These are phyloP conservation scores for Diplosoma virens DNA, from an alignment of 23 tunicate genomes.

Conservation along the genomic window DNA sequence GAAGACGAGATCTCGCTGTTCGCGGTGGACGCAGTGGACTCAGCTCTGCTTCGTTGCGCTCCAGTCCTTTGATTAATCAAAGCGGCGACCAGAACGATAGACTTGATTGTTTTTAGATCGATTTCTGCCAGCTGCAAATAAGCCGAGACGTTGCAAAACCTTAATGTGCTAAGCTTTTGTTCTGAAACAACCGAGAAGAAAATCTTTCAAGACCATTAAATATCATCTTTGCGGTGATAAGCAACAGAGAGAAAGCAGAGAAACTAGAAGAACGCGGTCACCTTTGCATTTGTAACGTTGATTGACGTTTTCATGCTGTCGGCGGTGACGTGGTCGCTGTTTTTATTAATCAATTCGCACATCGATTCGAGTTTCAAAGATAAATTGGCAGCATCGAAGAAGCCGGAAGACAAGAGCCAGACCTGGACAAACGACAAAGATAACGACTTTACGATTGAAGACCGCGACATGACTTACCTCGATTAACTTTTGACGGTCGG, in stretches of 20 bases:
- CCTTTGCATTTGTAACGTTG: conserved; percentile 12
- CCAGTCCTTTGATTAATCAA: not conserved
- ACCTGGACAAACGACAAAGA: conserved; percentile 68
- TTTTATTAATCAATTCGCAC: conserved; percentile 13
- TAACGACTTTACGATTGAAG: no score
- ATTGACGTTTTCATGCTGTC: not conserved
- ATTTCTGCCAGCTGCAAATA: conserved; percentile 32
- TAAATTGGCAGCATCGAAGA: conserved; percentile 35
- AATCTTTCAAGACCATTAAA: no score
- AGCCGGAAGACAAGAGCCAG: conserved; percentile 79
- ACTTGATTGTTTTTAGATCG: conserved; percentile 28
- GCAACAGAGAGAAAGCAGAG: no score
- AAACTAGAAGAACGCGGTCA: no score
- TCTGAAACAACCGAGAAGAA: not conserved
- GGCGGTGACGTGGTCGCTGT: conserved; percentile 20
- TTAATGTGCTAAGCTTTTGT: not conserved
- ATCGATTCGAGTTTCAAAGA: conserved; percentile 47
- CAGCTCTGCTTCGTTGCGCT: conserved; percentile 34
- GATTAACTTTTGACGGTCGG: conserved; percentile 47
- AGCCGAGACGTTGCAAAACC: no score
- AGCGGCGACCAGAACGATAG: conserved; percentile 36
- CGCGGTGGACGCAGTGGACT: not conserved
- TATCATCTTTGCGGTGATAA: no score
- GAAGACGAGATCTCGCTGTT: conserved; percentile 10
- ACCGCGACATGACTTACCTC: no score